Evolutionary conservation across 1,140 invertebrate species (phyloP), one percentile per base, ranked within the genome.

Genomic region (Nasonia vitripennis): DNA sequence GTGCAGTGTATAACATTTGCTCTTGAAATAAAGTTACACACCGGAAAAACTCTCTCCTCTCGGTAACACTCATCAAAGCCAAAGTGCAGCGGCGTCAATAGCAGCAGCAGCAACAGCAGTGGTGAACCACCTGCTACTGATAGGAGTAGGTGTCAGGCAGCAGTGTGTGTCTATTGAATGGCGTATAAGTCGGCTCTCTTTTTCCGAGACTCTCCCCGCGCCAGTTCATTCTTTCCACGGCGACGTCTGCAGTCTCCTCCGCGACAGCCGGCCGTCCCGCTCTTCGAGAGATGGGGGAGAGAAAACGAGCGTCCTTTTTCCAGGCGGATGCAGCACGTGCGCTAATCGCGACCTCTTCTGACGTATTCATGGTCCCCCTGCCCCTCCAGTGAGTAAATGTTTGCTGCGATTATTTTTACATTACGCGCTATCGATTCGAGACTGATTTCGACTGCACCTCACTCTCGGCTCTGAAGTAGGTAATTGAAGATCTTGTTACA

Each of bases 111-210:
- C 27, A 20, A 51, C 77, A 48, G 45, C 11, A 11, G 74, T 20
- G 4, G 45, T 1, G 67, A 45, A n/a, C 70, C 81, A 82, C 55
- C n/a, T 82, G 81, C 31, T 51, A 20, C 81, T n/a, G 71, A 82
- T 82, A 71, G 71, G 48, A 55, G 9, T 45, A 45, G 12, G 51
- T 55, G 14, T 55, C 51, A 1, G 67, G 55, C 20, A 7, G 14
- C 12, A 20, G 14, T 6, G 31, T 6, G 31, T 41, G 62, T 67
- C 62, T 68, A 71, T 70, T 70, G 79, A 70, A 41, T 78, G 75
- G 62, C 67, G 23, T 81, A 45, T 81, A 71, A 27, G 67, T 71
- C 79, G 62, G n/a, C 37, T n/a, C 17, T 10, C n/a, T 45, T 41
- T 51, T 37, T 9, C 41, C 0, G 14, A 62, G 55, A 62, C 20